phyloP scores from a whole-genome alignment of 2,797 vertebrate species.

The Sternotherus odoratus region DNA sequence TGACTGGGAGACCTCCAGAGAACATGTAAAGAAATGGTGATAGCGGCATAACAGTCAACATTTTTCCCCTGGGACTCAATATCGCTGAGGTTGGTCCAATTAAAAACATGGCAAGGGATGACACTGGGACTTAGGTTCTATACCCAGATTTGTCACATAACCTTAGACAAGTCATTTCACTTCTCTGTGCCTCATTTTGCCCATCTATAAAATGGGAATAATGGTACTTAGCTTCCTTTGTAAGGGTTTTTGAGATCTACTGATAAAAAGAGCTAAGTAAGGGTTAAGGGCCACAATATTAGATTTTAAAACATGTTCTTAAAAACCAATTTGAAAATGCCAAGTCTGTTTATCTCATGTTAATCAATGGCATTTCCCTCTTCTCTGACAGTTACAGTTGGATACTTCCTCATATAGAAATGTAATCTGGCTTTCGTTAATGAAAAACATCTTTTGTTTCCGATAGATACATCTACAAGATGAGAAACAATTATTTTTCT shows the following conservation, averaged over 20 bases:
- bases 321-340: neutral
- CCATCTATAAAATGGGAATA: neutral
- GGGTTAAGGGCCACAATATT: neutral
- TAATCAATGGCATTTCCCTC: neutral
- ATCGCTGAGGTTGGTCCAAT: neutral
- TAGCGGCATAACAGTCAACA: neutral
- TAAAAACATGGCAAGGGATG: neutral
- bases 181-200: neutral
- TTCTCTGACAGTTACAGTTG: neutral
- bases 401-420: neutral
- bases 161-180: neutral
- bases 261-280: neutral
- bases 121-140: neutral
- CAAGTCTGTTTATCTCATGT: neutral
- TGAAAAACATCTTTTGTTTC: neutral
- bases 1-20: neutral
- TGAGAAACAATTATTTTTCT: neutral
- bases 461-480: neutral
- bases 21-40: neutral
- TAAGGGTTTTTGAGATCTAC: neutral
- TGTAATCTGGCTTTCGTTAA: neutral
- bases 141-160: neutral
- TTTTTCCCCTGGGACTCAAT: neutral
- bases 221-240: neutral
- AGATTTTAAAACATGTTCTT: neutral